phyloP scores from a whole-genome alignment of 2,888 invertebrate genomes.

The Gerris lacustris region DNA sequence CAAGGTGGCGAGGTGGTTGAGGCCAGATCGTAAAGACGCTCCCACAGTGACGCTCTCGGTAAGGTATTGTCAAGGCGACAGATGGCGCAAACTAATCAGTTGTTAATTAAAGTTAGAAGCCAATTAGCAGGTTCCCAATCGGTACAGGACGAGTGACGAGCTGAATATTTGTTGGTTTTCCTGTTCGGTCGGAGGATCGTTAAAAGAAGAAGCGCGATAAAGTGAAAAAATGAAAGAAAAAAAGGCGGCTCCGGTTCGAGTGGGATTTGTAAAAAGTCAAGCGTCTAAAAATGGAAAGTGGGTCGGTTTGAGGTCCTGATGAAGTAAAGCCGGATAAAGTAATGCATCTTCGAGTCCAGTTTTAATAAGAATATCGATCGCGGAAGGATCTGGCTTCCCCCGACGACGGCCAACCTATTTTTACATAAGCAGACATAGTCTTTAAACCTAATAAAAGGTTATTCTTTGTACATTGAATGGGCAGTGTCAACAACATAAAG shows the following conservation, averaged over 20 bases:
- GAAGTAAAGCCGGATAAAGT: neutral
- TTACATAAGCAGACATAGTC: neutral
- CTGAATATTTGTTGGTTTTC: neutral
- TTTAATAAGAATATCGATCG: neutral
- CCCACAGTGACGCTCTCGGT: too few relatives aligned
- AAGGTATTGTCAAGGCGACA: neutral
- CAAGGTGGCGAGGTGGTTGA: too few relatives aligned
- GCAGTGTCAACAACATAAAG: neutral
- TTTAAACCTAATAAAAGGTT: neutral
- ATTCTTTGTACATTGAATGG: neutral
- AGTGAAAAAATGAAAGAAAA: neutral
- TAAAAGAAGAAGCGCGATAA: neutral
- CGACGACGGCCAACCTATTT: too few relatives aligned
- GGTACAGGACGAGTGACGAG: neutral
- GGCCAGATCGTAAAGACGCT: too few relatives aligned
- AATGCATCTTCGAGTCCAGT: neutral
- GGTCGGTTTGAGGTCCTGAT: neutral
- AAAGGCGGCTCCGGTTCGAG: neutral
- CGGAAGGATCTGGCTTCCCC: neutral
- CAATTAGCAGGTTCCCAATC: neutral
- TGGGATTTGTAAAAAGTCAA: neutral
- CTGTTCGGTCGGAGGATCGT: neutral
- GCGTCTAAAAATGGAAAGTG: neutral
- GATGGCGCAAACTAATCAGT: slow-evolving; percentile 1
- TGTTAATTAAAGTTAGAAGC: neutral